A percentile compares a stretch with the other conserved stretches of the same genome.
Conservation (phyloP, 1,140 invertebrate species). For the Lepidostoma basale region DNA sequence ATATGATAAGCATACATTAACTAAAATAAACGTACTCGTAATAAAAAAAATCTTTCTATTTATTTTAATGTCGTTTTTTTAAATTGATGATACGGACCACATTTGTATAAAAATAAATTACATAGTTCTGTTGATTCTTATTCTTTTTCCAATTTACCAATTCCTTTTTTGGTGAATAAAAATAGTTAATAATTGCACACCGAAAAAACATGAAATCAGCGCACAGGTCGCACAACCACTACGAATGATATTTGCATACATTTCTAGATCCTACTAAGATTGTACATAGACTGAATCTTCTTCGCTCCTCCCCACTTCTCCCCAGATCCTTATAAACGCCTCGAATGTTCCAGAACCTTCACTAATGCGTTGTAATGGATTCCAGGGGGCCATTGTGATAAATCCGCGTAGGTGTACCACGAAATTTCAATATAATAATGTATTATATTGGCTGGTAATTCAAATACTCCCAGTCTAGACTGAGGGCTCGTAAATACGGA, state of each 20-base stretch:
- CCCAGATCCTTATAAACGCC: slow-evolving; percentile 21
- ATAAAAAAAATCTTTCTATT: too few relatives aligned
- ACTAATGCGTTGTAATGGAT: slow-evolving; percentile 43
- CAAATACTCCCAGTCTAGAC: background rate
- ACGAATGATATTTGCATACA: slow-evolving; percentile 44
- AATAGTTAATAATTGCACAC: too few relatives aligned
- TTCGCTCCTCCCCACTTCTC: background rate
- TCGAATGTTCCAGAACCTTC: slow-evolving; percentile 15
- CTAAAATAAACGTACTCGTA: too few relatives aligned
- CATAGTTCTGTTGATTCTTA: too few relatives aligned
- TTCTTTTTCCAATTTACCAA: too few relatives aligned
- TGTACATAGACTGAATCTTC: slow-evolving; percentile 25
- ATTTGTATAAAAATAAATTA: too few relatives aligned
- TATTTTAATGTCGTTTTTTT: too few relatives aligned
- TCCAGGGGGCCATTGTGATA: slow-evolving; percentile 33
- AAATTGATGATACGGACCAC: too few relatives aligned
- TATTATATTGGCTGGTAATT: slow-evolving; percentile 28
- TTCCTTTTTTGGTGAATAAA: too few relatives aligned
- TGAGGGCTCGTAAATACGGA: too few relatives aligned
- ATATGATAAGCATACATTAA: too few relatives aligned
- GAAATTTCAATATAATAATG: slow-evolving; percentile 22
- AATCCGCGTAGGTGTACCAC: slow-evolving; percentile 37
- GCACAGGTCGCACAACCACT: slow-evolving; percentile 32
- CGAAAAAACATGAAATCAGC: background rate
- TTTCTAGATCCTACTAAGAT: slow-evolving; percentile 37